Percentiles rank a stretch among this genome's conserved stretches.
Evolutionary conservation across 2,113 vertebrate genomes (phyloP).

Genomic region (Candoia aspera): DNA sequence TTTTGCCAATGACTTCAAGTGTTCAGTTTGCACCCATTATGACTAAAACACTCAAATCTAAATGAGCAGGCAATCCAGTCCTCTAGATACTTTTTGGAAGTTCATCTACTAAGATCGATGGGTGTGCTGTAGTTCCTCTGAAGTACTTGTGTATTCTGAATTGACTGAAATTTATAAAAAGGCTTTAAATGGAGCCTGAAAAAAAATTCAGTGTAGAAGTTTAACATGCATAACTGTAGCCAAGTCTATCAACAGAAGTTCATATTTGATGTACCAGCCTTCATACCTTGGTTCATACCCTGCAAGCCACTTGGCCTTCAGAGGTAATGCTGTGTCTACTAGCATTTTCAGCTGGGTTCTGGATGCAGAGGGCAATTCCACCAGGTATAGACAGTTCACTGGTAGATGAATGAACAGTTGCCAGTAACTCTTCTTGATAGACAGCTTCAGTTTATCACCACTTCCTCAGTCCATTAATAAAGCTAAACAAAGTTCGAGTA

Average conservation of each 20-base stretch:
- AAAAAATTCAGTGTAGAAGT: background rate
- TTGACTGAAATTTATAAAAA: background rate
- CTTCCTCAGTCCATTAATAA: background rate
- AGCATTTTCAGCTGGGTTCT: background rate
- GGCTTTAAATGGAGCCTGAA: background rate
- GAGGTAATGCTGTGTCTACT: background rate
- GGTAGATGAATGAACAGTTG: background rate
- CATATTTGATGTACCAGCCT: background rate
- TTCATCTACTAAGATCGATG: background rate
- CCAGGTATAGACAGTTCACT: background rate
- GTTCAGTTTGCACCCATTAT: background rate
- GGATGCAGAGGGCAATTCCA: background rate
- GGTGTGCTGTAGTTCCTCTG: background rate
- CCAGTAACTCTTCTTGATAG: background rate
- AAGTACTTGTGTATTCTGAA: background rate
- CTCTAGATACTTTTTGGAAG: background rate
- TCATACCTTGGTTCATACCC: background rate
- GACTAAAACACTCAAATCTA: background rate
- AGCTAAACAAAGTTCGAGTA: background rate
- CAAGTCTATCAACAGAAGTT: background rate
- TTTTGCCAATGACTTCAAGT: constrained; percentile 1
- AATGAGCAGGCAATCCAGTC: background rate
- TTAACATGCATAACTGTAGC: background rate
- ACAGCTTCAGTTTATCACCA: background rate
- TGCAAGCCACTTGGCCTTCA: background rate